These are phyloP conservation scores for Ameiurus melas DNA, from an alignment of 2,113 vertebrate species.

Conservation along the genomic window DNA sequence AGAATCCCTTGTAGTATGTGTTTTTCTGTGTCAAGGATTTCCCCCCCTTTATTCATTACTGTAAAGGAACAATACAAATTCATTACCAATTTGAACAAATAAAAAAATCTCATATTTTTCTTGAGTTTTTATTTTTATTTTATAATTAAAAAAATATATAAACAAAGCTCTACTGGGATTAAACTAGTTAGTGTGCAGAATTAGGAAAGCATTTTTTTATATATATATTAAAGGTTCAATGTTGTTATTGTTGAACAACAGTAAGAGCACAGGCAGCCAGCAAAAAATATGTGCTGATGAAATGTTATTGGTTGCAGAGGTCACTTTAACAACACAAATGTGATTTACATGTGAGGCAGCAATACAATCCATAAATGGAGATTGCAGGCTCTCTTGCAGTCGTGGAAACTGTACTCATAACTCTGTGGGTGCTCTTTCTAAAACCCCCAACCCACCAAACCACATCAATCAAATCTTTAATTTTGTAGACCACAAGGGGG, in stretches of 20 bases:
- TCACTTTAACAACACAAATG: not conserved
- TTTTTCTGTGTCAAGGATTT: not conserved
- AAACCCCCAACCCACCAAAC: not conserved
- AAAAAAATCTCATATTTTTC: too few relatives aligned
- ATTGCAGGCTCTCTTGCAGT: not conserved
- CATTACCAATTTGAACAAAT: not conserved
- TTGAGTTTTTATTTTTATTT: too few relatives aligned
- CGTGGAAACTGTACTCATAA: not conserved
- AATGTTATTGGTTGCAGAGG: not conserved
- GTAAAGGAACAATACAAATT: not conserved
- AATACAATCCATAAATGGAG: not conserved
- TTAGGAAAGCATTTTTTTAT: not conserved
- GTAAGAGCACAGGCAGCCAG: not conserved
- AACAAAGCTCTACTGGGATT: not conserved
- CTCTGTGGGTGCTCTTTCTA: not conserved
- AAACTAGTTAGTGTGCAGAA: not conserved
- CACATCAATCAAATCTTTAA: not conserved
- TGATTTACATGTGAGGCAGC: not conserved
- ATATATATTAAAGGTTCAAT: not conserved
- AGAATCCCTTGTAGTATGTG: not conserved
- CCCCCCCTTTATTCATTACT: not conserved
- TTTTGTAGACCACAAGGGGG: not conserved
- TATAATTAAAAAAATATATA: too few relatives aligned
- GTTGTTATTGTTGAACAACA: not conserved
- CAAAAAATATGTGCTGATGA: not conserved